A percentile compares a stretch with the other conserved stretches of the same genome.
These are phyloP conservation scores for Conchocele bisecta DNA, from an alignment of 2,888 invertebrate species.

Conservation along the genomic window DNA sequence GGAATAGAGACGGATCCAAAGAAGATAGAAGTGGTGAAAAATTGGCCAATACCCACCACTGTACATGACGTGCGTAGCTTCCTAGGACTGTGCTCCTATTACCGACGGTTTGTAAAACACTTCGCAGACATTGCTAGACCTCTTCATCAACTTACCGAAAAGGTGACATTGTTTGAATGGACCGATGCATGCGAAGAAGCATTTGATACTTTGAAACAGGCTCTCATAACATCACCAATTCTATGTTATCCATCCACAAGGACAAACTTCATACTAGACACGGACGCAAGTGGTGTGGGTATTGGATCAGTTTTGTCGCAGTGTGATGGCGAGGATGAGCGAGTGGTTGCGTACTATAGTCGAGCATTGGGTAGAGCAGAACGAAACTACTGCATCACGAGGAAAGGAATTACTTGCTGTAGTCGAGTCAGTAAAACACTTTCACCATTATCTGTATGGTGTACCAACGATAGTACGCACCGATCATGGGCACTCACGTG, in stretches of 20 bases:
- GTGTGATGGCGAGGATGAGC: slow-evolving; percentile 22
- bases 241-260: slow-evolving; percentile 25
- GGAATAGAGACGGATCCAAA: neutral
- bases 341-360: slow-evolving; percentile 42
- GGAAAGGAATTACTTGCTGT: slow-evolving; percentile 53
- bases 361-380: slow-evolving; percentile 31
- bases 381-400: slow-evolving; percentile 39
- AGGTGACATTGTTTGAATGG: neutral
- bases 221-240: slow-evolving; percentile 16
- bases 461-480: slow-evolving; percentile 18
- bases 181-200: neutral
- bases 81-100: neutral
- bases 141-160: neutral
- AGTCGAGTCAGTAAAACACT: slow-evolving; percentile 36
- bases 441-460: slow-evolving; percentile 55
- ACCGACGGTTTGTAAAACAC: neutral
- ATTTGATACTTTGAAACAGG: slow-evolving; percentile 10
- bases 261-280: slow-evolving; percentile 31
- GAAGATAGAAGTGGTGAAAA: neutral
- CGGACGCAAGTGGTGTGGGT: slow-evolving; percentile 39
- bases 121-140: neutral
- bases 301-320: slow-evolving; percentile 41
- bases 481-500: slow-evolving; percentile 54
- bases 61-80: neutral
- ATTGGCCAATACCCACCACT: neutral